These are phyloP conservation scores for Dione juno DNA, from an alignment of 2,888 invertebrate species.

Conservation along the genomic window DNA sequence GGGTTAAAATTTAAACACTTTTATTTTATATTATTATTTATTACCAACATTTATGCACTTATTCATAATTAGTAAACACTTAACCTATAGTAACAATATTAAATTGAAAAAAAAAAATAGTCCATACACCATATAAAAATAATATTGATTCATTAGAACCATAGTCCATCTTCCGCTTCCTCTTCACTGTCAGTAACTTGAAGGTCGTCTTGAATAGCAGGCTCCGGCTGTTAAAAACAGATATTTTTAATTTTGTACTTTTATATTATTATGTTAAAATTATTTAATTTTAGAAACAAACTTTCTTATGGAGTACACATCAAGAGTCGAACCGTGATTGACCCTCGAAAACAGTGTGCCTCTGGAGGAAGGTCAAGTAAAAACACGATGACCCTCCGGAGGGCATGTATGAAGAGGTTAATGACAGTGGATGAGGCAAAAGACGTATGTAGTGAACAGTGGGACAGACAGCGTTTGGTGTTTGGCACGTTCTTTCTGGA, in stretches of 20 bases:
- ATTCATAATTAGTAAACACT: slow-evolving; percentile 1
- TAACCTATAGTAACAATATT: slow-evolving; percentile 11
- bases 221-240: slow-evolving; percentile 68
- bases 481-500: too few species aligned
- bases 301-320: too few species aligned
- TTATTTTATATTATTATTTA: neutral
- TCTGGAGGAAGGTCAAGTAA: too few species aligned
- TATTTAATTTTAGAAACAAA: too few species aligned
- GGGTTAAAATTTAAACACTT: neutral
- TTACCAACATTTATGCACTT: slow-evolving; percentile 4
- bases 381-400: too few species aligned
- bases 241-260: neutral
- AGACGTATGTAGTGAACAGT: too few species aligned
- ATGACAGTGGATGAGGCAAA: too few species aligned
- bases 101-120: neutral
- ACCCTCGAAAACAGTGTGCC: too few species aligned
- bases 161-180: slow-evolving; percentile 77
- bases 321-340: too few species aligned
- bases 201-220: slow-evolving; percentile 79
- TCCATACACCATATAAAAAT: neutral
- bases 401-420: too few species aligned
- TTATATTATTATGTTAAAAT: too few species aligned
- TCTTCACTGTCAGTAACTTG: slow-evolving; percentile 82
- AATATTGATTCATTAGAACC: slow-evolving; percentile 64
- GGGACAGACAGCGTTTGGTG: too few species aligned